Base-by-base conservation (phyloP, 1,140 invertebrate species). In the Ceratitis capitata region DNA sequence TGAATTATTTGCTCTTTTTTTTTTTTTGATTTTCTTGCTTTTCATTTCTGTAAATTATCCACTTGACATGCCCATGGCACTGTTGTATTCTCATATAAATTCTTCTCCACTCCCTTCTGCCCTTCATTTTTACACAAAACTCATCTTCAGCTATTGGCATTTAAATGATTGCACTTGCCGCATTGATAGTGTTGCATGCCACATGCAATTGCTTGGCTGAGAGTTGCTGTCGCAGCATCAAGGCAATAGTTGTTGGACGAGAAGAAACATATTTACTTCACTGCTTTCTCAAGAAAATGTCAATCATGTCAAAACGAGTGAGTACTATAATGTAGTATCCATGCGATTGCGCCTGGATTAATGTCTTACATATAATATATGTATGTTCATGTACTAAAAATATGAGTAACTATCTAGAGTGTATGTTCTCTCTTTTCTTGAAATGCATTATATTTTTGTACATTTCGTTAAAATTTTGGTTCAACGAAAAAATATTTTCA, bases 261-360 rank as follows among this genome's bases (percentile, higher is more conserved):
- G 9, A 42, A 2, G 4, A 45, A 45, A 74, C n/a, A 45, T 45
- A n/a, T 5, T 78, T 78, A 14, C 39, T n/a, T n/a, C n/a, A n/a
- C n/a, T n/a, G n/a, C n/a, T n/a, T n/a, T n/a, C n/a, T n/a, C 16
- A 7, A 45, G 69, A 78, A 69, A 78, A 78, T 78, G 69, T 78
- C 69, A 78, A 78, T 78, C 69, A 78, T 78, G 69, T 78, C 69
- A 78, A 78, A 78, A 45, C 45, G 35, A 78, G 69, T 78, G 69
- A 45, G 32, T 78, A 26, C 29, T 26, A 32, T 26, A 32, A 64
- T 45, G 9, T 78, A 45, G 39, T 45, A 26, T 35, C 19, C 39
- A 2, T 6, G 19, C 19, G 69, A 35, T 78, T 78, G 39, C 39
- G 2, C 3, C 19, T n/a, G 69, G 16, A 10, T 47, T 78, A 7